A percentile compares a stretch with the other conserved stretches of the same genome.
Conservation (phyloP, 2,888 invertebrate species). For the Cantharis nigra region DNA sequence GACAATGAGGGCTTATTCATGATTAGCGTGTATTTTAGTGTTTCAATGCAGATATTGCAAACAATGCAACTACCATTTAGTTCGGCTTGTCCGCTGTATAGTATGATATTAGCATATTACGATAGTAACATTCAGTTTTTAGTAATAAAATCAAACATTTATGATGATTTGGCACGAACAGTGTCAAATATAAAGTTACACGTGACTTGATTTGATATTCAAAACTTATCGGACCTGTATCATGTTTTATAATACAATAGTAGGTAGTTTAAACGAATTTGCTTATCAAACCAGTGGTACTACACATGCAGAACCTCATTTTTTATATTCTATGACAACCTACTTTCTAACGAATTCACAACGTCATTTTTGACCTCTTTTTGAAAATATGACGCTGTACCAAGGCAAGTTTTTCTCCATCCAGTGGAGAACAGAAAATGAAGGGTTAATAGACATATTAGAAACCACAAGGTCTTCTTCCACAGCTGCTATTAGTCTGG, state of each 20-base stretch:
- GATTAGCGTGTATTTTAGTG: conserved; percentile 14
- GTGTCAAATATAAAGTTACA: conserved; percentile 45
- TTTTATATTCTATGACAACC: neutral
- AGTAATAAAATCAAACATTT: conserved; percentile 48
- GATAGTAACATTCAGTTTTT: conserved; percentile 36
- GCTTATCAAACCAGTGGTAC: conserved; percentile 4
- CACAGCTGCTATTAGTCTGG: too few relatives aligned
- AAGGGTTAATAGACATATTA: too few relatives aligned
- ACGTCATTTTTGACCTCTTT: neutral
- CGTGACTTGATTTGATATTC: conserved; percentile 38
- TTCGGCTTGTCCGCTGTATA: conserved; percentile 10
- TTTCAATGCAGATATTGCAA: conserved; percentile 19
- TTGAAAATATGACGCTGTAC: too few relatives aligned
- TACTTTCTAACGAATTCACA: neutral
- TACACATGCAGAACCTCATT: conserved; percentile 10
- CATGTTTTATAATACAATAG: conserved; percentile 28
- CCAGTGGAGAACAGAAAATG: too few relatives aligned
- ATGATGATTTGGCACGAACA: conserved; percentile 48
- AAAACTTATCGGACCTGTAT: conserved; percentile 36
- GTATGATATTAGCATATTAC: conserved; percentile 22
- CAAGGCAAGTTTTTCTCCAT: too few relatives aligned
- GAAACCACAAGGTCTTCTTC: too few relatives aligned
- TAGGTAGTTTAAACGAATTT: conserved; percentile 18
- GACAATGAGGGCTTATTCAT: conserved; percentile 2
- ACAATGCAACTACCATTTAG: conserved; percentile 17